Percentiles rank a stretch among this genome's conserved stretches.
These are phyloP conservation scores for Ennomos fuscantarius DNA, from an alignment of 2,888 invertebrate genomes.

Conservation along the genomic window DNA sequence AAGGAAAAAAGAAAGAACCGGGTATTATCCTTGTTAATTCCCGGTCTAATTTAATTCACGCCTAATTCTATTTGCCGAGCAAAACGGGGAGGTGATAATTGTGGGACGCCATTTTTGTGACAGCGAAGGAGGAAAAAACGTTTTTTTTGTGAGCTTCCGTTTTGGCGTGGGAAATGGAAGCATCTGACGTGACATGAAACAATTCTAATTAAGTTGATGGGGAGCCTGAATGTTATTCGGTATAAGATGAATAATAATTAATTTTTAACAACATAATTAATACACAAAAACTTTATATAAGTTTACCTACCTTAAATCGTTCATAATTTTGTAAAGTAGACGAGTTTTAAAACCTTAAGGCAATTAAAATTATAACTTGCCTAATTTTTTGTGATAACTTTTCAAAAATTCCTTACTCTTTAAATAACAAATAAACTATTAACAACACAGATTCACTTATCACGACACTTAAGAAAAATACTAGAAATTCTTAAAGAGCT, in stretches of 20 bases:
- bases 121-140: slow-evolving; percentile 52
- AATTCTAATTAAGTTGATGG: slow-evolving; percentile 28
- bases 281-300: too few relatives aligned
- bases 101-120: slow-evolving; percentile 72
- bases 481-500: slow-evolving; percentile 32
- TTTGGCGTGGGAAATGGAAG: slow-evolving; percentile 63
- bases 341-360: too few relatives aligned
- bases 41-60: slow-evolving; percentile 82
- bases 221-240: slow-evolving; percentile 1
- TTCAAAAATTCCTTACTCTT: too few relatives aligned
- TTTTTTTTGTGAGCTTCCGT: slow-evolving; percentile 58
- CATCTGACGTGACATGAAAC: slow-evolving; percentile 42
- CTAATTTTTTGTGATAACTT: too few relatives aligned
- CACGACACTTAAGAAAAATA: too few relatives aligned
- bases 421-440: too few relatives aligned
- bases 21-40: slow-evolving; percentile 84
- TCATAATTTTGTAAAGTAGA: too few relatives aligned
- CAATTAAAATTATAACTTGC: too few relatives aligned
- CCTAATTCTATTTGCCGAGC: slow-evolving; percentile 83
- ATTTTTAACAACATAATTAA: too few relatives aligned
- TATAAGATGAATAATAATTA: not conserved
- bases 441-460: too few relatives aligned
- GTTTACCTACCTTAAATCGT: too few relatives aligned
- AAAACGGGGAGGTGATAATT: slow-evolving; percentile 83
- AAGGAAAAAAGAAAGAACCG: slow-evolving; percentile 71